Evolutionary conservation across 1,140 invertebrate genomes (phyloP).

Genomic region (Maconellicoccus hirsutus): DNA sequence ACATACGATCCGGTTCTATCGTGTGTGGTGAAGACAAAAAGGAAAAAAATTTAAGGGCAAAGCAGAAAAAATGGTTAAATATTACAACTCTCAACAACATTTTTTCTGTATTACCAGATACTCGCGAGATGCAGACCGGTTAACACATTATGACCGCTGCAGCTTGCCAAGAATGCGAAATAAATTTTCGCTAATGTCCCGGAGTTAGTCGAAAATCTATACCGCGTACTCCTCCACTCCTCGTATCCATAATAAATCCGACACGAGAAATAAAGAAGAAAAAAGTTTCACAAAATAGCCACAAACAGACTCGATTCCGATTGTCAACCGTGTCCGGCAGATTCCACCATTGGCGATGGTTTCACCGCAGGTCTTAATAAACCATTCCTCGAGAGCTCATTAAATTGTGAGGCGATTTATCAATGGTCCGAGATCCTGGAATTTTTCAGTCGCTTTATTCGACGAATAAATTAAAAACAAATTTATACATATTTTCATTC

Average conservation of each 20-base stretch:
- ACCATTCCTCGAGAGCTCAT: too few species aligned
- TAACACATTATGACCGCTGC: not conserved
- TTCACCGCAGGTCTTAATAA: too few species aligned
- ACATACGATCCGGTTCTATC: not conserved
- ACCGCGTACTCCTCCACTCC: not conserved
- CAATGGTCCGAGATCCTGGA: too few species aligned
- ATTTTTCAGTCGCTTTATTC: too few species aligned
- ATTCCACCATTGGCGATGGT: too few species aligned
- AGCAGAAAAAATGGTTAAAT: not conserved
- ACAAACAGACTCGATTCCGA: not conserved
- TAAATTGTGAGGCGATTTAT: too few species aligned
- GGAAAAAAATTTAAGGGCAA: not conserved
- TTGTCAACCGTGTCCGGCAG: not conserved
- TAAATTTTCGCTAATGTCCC: not conserved
- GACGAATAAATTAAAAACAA: too few species aligned
- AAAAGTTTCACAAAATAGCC: not conserved
- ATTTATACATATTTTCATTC: too few species aligned
- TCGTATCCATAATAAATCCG: not conserved
- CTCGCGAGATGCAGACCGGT: not conserved
- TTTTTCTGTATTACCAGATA: not conserved
- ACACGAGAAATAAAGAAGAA: not conserved
- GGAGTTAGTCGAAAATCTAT: not conserved
- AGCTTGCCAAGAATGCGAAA: constrained; percentile 3
- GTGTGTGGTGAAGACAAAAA: not conserved
- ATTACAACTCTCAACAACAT: not conserved